A percentile compares a stretch with the other conserved stretches of the same genome.
These are phyloP conservation scores for Athetis lepigone DNA, from an alignment of 2,888 invertebrate species.

Conservation along the genomic window DNA sequence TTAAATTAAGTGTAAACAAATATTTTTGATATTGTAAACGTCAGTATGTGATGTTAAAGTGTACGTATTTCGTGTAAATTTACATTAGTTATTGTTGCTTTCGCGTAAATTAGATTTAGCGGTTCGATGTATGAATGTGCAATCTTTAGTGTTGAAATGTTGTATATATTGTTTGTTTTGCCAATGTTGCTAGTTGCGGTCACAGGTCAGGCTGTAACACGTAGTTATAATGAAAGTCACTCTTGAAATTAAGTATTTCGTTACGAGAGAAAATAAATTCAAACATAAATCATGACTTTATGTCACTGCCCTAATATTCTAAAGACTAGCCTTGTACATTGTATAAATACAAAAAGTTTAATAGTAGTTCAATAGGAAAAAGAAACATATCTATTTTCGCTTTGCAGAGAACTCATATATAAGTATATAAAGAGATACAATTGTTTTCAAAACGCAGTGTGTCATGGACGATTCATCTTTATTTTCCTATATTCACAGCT, in stretches of 20 bases:
- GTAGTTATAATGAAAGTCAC: constrained; percentile 27
- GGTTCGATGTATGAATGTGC: constrained; percentile 51
- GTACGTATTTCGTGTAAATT: constrained; percentile 61
- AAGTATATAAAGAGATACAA: constrained; percentile 6
- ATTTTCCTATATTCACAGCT: constrained; percentile 60
- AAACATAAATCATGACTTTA: constrained; percentile 26
- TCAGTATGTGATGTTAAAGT: constrained; percentile 49
- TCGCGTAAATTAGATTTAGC: constrained; percentile 56
- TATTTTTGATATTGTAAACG: constrained; percentile 57
- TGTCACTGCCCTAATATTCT: constrained; percentile 46
- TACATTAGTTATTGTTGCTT: constrained; percentile 58
- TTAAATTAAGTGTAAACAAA: constrained; percentile 55
- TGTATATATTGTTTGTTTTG: constrained; percentile 66
- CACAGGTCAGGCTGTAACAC: constrained; percentile 38
- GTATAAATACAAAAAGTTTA: constrained; percentile 44
- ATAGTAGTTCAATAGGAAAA: constrained; percentile 37
- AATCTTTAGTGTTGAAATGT: constrained; percentile 46
- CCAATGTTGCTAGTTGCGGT: constrained; percentile 60
- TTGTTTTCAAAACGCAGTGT: constrained; percentile 15
- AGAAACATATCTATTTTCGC: constrained; percentile 54
- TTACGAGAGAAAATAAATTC: constrained; percentile 1
- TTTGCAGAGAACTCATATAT: constrained; percentile 17
- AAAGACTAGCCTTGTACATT: constrained; percentile 38
- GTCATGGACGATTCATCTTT: constrained; percentile 25
- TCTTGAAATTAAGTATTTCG: constrained; percentile 28